Evolutionary conservation across 1,140 invertebrate genomes (phyloP).

Genomic region (Solenopsis invicta): DNA sequence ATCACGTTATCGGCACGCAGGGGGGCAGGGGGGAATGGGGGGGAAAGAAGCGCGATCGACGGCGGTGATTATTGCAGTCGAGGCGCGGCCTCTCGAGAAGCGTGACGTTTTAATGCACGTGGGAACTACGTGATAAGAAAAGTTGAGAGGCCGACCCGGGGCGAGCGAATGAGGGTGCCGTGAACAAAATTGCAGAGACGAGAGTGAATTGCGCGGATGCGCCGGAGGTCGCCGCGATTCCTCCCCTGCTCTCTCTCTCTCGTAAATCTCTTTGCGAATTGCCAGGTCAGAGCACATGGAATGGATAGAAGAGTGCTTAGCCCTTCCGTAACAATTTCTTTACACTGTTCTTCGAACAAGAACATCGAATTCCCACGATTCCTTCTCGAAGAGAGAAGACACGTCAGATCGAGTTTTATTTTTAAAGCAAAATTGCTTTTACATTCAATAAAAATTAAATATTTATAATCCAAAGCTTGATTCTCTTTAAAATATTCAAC

Average conservation of each 20-base stretch:
- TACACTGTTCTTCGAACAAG: not conserved
- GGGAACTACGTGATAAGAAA: slow-evolving; percentile 62
- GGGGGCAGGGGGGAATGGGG: not conserved
- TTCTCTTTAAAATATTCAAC: not conserved
- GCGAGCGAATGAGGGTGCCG: slow-evolving; percentile 42
- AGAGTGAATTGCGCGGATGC: slow-evolving; percentile 18
- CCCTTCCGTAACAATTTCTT: not conserved
- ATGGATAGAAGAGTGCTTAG: not conserved
- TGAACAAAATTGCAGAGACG: slow-evolving; percentile 60
- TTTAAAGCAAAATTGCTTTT: not conserved
- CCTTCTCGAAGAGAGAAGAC: not conserved
- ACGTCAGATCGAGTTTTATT: no score
- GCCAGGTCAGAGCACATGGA: no score
- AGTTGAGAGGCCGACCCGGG: slow-evolving; percentile 53
- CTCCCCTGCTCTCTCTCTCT: no score
- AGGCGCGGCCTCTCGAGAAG: slow-evolving; percentile 41
- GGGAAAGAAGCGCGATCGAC: slow-evolving; percentile 11
- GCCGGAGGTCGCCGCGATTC: not conserved
- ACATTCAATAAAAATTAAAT: not conserved
- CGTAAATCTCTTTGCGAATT: not conserved
- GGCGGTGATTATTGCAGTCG: slow-evolving; percentile 46
- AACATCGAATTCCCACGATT: not conserved
- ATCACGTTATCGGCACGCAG: slow-evolving; percentile 18
- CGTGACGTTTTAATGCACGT: slow-evolving; percentile 59
- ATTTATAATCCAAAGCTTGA: not conserved